These are phyloP conservation scores for Heteromyza rotundicornis DNA, from an alignment of 2,888 invertebrate genomes.

Conservation along the genomic window DNA sequence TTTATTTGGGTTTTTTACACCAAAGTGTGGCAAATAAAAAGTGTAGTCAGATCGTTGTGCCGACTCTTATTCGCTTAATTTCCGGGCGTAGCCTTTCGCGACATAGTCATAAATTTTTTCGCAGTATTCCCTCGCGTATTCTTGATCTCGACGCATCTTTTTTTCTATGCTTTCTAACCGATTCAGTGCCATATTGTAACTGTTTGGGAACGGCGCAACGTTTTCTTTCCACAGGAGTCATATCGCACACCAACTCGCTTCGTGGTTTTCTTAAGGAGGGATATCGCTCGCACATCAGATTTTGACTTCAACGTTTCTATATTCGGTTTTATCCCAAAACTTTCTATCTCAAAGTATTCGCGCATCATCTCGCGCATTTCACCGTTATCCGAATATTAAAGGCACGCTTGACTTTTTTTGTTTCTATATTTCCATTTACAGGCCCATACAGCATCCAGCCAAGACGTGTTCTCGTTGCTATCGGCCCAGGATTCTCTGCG, in stretches of 20 bases:
- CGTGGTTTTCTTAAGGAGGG: conserved; percentile 6
- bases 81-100: conserved; percentile 22
- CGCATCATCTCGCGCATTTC: conserved; percentile 4
- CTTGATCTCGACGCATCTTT: conserved; percentile 17
- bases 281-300: conserved; percentile 9
- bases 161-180: conserved; percentile 17
- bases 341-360: conserved; percentile 19
- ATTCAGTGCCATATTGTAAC: conserved; percentile 14
- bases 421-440: no score
- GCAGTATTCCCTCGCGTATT: conserved; percentile 12
- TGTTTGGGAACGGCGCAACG: neutral
- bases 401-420: no score
- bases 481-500: neutral
- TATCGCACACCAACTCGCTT: conserved; percentile 5
- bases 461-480: neutral
- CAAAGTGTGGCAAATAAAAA: conserved; percentile 19
- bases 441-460: no score
- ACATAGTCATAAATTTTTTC: conserved; percentile 20
- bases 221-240: conserved; percentile 22
- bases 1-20: conserved; percentile 20
- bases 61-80: conserved; percentile 9
- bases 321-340: conserved; percentile 2
- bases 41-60: neutral
- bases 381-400: no score
- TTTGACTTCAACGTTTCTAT: neutral